Percentiles rank a stretch among this genome's conserved stretches.
These are phyloP conservation scores for Lucinisca nassula DNA, from an alignment of 2,888 invertebrate species.

Conservation along the genomic window DNA sequence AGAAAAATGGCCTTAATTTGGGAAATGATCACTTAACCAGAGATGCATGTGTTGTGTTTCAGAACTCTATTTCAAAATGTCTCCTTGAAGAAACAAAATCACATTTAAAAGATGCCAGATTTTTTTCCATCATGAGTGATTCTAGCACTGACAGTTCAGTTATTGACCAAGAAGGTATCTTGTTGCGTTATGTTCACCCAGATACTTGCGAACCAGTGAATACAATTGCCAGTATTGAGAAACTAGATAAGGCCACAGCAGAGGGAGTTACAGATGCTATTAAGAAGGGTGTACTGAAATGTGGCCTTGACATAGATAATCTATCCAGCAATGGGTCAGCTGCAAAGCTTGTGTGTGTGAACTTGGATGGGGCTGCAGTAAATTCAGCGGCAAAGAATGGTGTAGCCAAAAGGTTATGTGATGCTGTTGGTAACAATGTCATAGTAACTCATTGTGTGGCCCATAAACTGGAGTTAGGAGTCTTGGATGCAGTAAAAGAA, in stretches of 20 bases:
- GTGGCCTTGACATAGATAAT: constrained; percentile 15
- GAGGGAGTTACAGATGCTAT: constrained; percentile 36
- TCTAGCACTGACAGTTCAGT: constrained; percentile 31
- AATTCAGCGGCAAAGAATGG: constrained; percentile 49
- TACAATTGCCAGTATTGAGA: constrained; percentile 30
- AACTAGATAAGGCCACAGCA: constrained; percentile 22
- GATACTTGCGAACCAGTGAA: constrained; percentile 25
- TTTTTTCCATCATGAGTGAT: constrained; percentile 30
- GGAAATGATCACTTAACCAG: neutral
- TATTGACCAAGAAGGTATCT: constrained; percentile 39
- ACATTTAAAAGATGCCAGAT: neutral
- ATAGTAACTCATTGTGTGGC: constrained; percentile 50
- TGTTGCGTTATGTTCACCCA: constrained; percentile 35
- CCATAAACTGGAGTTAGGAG: constrained; percentile 41
- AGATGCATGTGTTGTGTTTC: neutral
- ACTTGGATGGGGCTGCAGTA: constrained; percentile 52
- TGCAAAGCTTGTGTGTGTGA: constrained; percentile 36
- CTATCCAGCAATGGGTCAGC: too few species aligned
- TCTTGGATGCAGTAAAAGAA: constrained; percentile 41
- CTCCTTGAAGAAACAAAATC: neutral
- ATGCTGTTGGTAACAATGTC: constrained; percentile 34
- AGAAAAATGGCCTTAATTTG: neutral
- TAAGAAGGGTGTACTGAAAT: constrained; percentile 14
- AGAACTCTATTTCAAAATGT: neutral
- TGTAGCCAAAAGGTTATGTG: constrained; percentile 33